These are phyloP conservation scores for Aegithalos caudatus DNA, from an alignment of 2,113 vertebrate species.

Conservation along the genomic window DNA sequence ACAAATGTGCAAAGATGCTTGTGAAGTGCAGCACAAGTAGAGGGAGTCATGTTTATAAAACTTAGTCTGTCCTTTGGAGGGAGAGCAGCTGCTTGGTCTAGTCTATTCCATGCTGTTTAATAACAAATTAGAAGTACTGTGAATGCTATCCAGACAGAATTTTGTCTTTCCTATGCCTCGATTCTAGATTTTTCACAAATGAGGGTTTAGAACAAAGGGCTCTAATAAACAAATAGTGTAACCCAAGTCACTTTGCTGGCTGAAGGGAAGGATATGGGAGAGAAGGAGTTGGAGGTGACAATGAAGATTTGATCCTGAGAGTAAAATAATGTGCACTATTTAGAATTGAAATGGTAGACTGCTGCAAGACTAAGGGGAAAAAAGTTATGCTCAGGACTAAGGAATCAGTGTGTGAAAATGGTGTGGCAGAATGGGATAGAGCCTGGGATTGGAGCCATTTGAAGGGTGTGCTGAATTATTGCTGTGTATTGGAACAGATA, in stretches of 20 bases:
- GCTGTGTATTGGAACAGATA: not conserved
- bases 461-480: not conserved
- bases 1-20: not conserved
- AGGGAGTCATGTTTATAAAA: not conserved
- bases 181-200: not conserved
- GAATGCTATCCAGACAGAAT: not conserved
- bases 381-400: not conserved
- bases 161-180: not conserved
- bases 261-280: not conserved
- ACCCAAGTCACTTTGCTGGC: not conserved
- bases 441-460: not conserved
- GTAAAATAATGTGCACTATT: not conserved
- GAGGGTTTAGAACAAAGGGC: not conserved
- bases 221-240: not conserved
- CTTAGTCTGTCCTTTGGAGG: not conserved
- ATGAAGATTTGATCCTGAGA: not conserved
- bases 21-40: not conserved
- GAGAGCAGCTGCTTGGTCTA: not conserved
- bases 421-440: not conserved
- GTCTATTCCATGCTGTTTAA: not conserved
- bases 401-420: not conserved
- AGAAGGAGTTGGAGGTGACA: not conserved
- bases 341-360: not conserved
- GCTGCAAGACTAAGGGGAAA: not conserved
- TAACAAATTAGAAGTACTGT: not conserved